phyloP scores from a whole-genome alignment of 2,113 vertebrate genomes.

The Rhinolophus sinicus region DNA sequence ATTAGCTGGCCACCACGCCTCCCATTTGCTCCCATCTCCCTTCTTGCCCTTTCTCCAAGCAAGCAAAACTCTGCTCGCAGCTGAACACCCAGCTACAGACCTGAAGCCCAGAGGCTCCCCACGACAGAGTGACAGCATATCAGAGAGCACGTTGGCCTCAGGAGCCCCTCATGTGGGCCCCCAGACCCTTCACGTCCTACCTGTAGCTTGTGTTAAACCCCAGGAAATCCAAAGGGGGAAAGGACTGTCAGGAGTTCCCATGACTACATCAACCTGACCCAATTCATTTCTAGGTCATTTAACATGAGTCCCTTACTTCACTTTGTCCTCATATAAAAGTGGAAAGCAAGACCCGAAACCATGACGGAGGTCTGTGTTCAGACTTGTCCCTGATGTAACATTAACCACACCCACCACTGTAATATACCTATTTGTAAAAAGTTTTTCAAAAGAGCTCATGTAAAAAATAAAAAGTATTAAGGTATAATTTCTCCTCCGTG shows the following conservation, averaged over 20 bases:
- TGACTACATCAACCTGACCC: not conserved
- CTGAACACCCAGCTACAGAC: too few relatives aligned
- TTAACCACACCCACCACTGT: slow-evolving; percentile 79
- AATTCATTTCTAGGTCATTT: slow-evolving; percentile 8
- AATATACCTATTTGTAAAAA: slow-evolving; percentile 69
- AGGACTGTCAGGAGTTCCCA: slow-evolving; percentile 53
- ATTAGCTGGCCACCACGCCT: accelerated
- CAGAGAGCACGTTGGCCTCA: not conserved
- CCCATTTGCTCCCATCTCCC: accelerated
- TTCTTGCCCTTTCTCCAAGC: not conserved
- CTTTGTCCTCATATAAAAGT: not conserved
- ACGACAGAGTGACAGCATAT: not conserved
- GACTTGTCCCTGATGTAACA: slow-evolving; percentile 79
- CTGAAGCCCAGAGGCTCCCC: not conserved
- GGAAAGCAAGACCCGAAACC: slow-evolving; percentile 64
- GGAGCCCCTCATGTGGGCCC: not conserved
- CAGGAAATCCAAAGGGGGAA: slow-evolving; percentile 70
- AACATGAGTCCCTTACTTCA: not conserved
- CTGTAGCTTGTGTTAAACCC: slow-evolving; percentile 41
- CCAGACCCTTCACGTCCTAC: accelerated
- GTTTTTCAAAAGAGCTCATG: slow-evolving; percentile 67
- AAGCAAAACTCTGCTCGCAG: not conserved
- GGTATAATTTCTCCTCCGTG: slow-evolving; percentile 75
- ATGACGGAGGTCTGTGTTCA: slow-evolving; percentile 79
- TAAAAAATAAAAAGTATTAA: slow-evolving; percentile 71